Conservation (phyloP, 1,140 invertebrate species). For the Scylla paramamosain region DNA sequence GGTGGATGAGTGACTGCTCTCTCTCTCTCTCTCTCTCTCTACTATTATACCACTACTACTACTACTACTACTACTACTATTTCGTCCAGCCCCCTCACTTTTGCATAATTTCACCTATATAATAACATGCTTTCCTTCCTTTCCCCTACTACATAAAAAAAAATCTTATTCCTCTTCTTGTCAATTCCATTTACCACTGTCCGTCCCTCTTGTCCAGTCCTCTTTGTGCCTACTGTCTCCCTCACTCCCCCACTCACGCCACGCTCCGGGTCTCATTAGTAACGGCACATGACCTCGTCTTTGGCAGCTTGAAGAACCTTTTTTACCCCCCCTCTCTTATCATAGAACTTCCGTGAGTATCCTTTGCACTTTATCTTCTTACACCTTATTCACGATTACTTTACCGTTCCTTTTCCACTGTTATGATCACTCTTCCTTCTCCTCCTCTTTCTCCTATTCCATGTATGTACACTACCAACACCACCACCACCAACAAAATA, state of each 20-base stretch:
- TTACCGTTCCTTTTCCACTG: no score
- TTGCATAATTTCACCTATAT: no score
- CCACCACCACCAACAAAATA: no score
- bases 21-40: no score
- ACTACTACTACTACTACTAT: constrained; percentile 4
- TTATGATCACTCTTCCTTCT: not conserved
- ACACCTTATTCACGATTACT: not conserved
- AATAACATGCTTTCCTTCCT: no score
- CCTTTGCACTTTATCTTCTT: not conserved
- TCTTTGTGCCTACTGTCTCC: not conserved
- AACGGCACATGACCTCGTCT: not conserved
- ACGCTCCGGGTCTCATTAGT: not conserved
- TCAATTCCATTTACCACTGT: not conserved
- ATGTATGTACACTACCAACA: not conserved
- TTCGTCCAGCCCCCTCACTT: no score
- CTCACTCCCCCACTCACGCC: not conserved
- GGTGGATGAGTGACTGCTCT: not conserved
- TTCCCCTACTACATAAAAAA: not conserved
- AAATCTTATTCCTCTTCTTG: not conserved
- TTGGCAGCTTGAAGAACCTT: not conserved
- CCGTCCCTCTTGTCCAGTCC: no score
- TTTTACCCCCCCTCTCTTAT: not conserved
- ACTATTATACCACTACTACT: not conserved
- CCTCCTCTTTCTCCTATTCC: not conserved
- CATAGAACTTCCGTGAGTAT: no score